phyloP scores from a whole-genome alignment of 1,140 invertebrate species.

The Schlechtendalia chinensis region DNA sequence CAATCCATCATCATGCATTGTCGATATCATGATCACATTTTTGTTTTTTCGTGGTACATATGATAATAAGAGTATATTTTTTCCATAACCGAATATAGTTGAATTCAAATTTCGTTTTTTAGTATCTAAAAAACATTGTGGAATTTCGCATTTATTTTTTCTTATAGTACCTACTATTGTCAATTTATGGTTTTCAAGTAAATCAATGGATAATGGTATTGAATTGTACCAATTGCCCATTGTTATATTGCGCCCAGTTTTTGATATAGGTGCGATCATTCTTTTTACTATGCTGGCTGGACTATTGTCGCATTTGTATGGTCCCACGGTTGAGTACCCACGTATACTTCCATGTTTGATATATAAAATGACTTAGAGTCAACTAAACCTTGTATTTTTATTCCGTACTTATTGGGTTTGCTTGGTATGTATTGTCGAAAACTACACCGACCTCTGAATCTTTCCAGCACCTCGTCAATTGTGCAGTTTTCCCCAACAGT shows the following conservation, averaged over 20 bases:
- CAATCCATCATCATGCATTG: too few relatives aligned
- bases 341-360: conserved; percentile 9
- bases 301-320: background rate
- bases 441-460: conserved; percentile 55
- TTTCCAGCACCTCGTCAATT: conserved; percentile 57
- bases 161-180: background rate
- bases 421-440: conserved; percentile 57
- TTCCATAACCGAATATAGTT: background rate
- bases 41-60: too few relatives aligned
- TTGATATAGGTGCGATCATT: background rate
- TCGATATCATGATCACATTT: too few relatives aligned
- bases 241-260: background rate
- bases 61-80: too few relatives aligned
- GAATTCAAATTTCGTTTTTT: background rate
- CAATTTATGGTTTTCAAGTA: background rate
- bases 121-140: background rate
- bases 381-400: too few relatives aligned
- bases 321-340: background rate
- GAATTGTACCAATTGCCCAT: background rate
- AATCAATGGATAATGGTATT: background rate
- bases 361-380: conserved; percentile 54
- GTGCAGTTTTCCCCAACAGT: conserved; percentile 53
- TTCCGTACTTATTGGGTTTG: conserved; percentile 58
- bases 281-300: background rate
- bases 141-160: background rate